Percentiles rank a stretch among this genome's conserved stretches.
phyloP scores from a whole-genome alignment of 2,797 vertebrate genomes.

The Sebastes minor region DNA sequence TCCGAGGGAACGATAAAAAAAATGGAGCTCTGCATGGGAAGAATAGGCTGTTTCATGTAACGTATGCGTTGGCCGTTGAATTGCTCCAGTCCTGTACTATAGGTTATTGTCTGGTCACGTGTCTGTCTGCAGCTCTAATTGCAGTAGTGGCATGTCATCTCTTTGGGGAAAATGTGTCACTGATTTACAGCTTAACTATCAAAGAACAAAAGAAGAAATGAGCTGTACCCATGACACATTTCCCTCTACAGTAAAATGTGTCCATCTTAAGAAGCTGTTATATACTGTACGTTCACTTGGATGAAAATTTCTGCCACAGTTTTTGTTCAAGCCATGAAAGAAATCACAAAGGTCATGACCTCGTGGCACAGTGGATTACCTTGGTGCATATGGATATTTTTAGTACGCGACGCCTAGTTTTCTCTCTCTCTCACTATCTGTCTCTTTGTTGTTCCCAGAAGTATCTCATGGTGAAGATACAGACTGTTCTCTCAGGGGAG shows the following conservation, averaged over 20 bases:
- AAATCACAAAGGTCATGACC: slow-evolving; percentile 12
- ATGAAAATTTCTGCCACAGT: neutral
- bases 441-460: slow-evolving; percentile 19
- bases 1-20: slow-evolving; percentile 48
- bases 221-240: neutral
- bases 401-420: slow-evolving; percentile 27
- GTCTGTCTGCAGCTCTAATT: neutral
- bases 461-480: slow-evolving; percentile 13
- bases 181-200: slow-evolving; percentile 6
- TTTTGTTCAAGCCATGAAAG: neutral
- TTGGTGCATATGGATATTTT: slow-evolving; percentile 22
- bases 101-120: slow-evolving; percentile 8
- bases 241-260: no score
- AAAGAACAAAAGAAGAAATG: neutral
- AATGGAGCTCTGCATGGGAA: slow-evolving; percentile 31
- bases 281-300: neutral
- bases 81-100: neutral
- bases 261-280: neutral
- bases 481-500: slow-evolving; percentile 50
- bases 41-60: slow-evolving; percentile 9
- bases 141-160: neutral
- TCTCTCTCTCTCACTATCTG: slow-evolving; percentile 13
- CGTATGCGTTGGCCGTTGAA: neutral
- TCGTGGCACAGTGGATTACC: neutral
- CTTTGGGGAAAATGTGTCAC: slow-evolving; percentile 1